Conservation (phyloP, 2,888 invertebrate species). For the Trypoxylon attenuatum region DNA sequence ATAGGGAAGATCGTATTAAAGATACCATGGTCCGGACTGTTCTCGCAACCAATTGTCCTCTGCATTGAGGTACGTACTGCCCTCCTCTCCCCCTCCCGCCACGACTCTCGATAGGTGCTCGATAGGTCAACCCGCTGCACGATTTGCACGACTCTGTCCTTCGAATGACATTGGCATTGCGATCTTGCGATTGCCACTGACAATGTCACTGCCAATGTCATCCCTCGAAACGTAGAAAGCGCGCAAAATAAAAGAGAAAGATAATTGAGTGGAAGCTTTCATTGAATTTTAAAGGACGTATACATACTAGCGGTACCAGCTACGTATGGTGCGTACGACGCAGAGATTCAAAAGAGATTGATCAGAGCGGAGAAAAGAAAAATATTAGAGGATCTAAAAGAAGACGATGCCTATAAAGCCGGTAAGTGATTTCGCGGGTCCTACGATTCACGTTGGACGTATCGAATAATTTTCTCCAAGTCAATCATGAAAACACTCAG, state of each 20-base stretch:
- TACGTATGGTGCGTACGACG: slow-evolving; percentile 82
- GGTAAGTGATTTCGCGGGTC: slow-evolving; percentile 24
- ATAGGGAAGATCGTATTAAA: slow-evolving; percentile 84
- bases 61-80: slow-evolving; percentile 81
- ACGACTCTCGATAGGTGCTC: too few relatives aligned
- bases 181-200: too few relatives aligned
- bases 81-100: too few relatives aligned
- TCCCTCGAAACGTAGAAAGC: too few relatives aligned
- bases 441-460: too few relatives aligned
- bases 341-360: slow-evolving; percentile 83
- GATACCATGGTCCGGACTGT: slow-evolving; percentile 87
- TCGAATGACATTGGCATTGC: too few relatives aligned
- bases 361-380: slow-evolving; percentile 84
- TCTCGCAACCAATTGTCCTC: slow-evolving; percentile 83
- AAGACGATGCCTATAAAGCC: slow-evolving; percentile 74
- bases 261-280: not conserved
- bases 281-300: slow-evolving; percentile 77
- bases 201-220: too few relatives aligned
- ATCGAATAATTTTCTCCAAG: too few relatives aligned
- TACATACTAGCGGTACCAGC: slow-evolving; percentile 86
- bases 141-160: too few relatives aligned
- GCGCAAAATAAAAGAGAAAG: too few relatives aligned
- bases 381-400: slow-evolving; percentile 81
- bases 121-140: too few relatives aligned
- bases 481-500: too few relatives aligned